These are phyloP conservation scores for Pachypanchax playfairii DNA, from an alignment of 2,113 vertebrate genomes.

Conservation along the genomic window DNA sequence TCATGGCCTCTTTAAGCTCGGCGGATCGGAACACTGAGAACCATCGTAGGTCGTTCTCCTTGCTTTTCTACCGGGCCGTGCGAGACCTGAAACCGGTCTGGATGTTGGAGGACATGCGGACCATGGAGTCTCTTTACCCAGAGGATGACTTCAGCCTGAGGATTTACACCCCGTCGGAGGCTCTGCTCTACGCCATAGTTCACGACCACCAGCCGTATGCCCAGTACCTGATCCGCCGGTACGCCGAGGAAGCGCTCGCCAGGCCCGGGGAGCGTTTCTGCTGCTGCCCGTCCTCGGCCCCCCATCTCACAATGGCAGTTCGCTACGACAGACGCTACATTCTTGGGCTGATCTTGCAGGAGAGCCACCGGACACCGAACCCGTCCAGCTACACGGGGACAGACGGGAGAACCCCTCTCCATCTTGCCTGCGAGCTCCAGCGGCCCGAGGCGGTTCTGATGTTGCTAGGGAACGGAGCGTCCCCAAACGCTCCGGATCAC, in stretches of 20 bases:
- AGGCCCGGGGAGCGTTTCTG: slow-evolving; percentile 86
- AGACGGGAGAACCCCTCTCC: slow-evolving; percentile 84
- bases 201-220: slow-evolving; percentile 89
- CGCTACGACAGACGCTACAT: slow-evolving; percentile 87
- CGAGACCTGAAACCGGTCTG: slow-evolving; percentile 88
- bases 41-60: slow-evolving; percentile 81
- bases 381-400: slow-evolving; percentile 78
- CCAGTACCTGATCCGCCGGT: slow-evolving; percentile 82
- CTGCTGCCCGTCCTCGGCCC: slow-evolving; percentile 83
- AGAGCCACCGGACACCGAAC: slow-evolving; percentile 78
- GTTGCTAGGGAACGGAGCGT: slow-evolving; percentile 86
- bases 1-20: slow-evolving; percentile 58
- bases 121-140: slow-evolving; percentile 87
- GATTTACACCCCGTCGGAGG: slow-evolving; percentile 86
- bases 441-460: slow-evolving; percentile 82
- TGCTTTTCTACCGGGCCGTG: slow-evolving; percentile 89
- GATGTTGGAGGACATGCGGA: slow-evolving; percentile 91
- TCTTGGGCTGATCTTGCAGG: slow-evolving; percentile 84
- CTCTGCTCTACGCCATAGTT: slow-evolving; percentile 89
- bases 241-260: slow-evolving; percentile 83
- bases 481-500: slow-evolving; percentile 81
- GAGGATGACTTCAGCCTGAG: slow-evolving; percentile 79
- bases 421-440: slow-evolving; percentile 86
- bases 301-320: slow-evolving; percentile 86
- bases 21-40: slow-evolving; percentile 70